Evolutionary conservation across 2,797 vertebrate species (phyloP).

Genomic region (Adelosebastes latens): DNA sequence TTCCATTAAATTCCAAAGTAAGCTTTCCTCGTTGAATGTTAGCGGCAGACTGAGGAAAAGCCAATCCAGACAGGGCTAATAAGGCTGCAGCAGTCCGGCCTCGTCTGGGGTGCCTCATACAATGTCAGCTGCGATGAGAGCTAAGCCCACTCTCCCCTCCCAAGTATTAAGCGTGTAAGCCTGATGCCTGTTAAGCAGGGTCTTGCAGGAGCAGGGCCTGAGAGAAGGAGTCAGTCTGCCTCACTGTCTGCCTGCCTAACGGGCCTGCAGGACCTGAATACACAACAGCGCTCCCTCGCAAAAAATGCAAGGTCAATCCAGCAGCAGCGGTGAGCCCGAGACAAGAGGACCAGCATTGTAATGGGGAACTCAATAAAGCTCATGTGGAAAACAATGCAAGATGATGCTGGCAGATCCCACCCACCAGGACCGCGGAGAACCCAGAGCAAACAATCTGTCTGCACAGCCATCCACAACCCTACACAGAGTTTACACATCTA

Average conservation of each 20-base stretch:
- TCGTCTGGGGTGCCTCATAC: constrained; percentile 53
- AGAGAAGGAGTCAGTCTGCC: constrained; percentile 59
- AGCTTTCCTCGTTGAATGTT: constrained; percentile 43
- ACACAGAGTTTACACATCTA: constrained; percentile 68
- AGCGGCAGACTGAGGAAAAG: constrained; percentile 42
- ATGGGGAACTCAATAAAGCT: constrained; percentile 77
- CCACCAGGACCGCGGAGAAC: constrained; percentile 58
- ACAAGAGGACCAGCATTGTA: constrained; percentile 66
- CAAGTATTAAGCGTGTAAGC: constrained; percentile 63
- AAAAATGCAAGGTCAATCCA: constrained; percentile 76
- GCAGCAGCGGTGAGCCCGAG: constrained; percentile 46
- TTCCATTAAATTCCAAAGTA: constrained; percentile 53
- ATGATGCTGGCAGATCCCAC: constrained; percentile 56
- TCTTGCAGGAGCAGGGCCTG: constrained; percentile 63
- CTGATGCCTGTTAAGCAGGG: constrained; percentile 73
- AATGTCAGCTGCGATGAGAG: constrained; percentile 62
- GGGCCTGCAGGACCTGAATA: constrained; percentile 67
- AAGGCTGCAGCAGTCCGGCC: constrained; percentile 51
- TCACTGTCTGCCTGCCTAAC: constrained; percentile 66
- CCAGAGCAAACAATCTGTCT: constrained; percentile 73
- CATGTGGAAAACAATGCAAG: constrained; percentile 64
- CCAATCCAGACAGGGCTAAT: constrained; percentile 60
- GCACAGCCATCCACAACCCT: constrained; percentile 65
- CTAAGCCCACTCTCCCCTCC: constrained; percentile 56
- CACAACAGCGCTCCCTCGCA: constrained; percentile 55